Conservation (phyloP, 2,888 invertebrate genomes). For the Polietes domitor region DNA sequence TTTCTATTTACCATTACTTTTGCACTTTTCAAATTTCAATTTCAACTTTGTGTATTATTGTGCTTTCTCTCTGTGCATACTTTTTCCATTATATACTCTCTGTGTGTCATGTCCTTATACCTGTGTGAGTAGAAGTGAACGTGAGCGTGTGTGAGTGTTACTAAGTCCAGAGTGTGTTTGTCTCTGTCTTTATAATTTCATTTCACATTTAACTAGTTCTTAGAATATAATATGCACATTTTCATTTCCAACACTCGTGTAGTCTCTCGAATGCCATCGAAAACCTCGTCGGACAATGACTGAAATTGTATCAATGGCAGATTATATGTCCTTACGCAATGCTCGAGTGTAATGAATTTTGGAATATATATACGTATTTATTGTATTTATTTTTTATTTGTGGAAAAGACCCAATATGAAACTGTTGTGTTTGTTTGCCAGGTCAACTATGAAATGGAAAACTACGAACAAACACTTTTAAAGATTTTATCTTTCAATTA, state of each 20-base stretch:
- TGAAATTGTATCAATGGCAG: too few relatives aligned
- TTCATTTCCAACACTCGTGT: not conserved
- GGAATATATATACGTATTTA: too few relatives aligned
- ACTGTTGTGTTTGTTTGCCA: too few relatives aligned
- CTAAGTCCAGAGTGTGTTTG: not conserved
- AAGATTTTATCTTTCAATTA: not conserved
- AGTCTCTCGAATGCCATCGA: too few relatives aligned
- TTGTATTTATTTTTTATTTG: too few relatives aligned
- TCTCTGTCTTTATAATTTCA: not conserved
- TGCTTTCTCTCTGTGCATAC: not conserved
- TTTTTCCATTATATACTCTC: not conserved
- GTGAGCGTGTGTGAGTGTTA: not conserved
- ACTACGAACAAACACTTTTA: not conserved
- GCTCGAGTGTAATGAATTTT: too few relatives aligned
- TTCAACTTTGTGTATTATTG: not conserved
- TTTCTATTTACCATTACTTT: not conserved
- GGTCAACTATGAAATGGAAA: too few relatives aligned
- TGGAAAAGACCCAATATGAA: too few relatives aligned
- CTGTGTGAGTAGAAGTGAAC: not conserved
- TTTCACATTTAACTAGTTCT: not conserved
- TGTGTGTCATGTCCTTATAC: slow-evolving; percentile 8
- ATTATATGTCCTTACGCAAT: too few relatives aligned
- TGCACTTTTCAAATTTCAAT: not conserved
- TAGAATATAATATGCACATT: slow-evolving; percentile 11
- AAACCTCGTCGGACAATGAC: too few relatives aligned